Evolutionary conservation across 2,113 vertebrate genomes (phyloP).

Genomic region (Melanerpes aurifrons): DNA sequence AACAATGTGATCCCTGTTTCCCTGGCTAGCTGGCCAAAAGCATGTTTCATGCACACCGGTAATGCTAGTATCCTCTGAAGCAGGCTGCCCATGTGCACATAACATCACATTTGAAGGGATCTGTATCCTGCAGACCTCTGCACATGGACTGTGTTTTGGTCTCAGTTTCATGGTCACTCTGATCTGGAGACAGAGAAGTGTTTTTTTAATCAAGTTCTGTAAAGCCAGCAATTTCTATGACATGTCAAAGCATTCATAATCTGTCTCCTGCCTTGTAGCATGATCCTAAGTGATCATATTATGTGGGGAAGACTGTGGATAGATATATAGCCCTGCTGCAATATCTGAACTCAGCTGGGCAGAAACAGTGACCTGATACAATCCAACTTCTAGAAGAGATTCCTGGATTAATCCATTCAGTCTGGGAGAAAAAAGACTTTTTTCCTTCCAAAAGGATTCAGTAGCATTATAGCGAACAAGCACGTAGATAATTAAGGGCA

Average conservation of each 20-base stretch:
- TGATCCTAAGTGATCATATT: not conserved
- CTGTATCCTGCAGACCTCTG: not conserved
- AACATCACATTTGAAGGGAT: not conserved
- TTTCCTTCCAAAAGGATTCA: not conserved
- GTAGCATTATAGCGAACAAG: not conserved
- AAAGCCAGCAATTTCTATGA: not conserved
- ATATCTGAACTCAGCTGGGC: not conserved
- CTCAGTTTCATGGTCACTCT: not conserved
- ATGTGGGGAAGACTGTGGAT: rapidly evolving
- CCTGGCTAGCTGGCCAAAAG: not conserved
- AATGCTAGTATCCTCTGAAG: rapidly evolving
- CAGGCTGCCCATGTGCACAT: not conserved
- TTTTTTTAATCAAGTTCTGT: not conserved
- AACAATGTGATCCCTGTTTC: not conserved
- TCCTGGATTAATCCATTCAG: not conserved
- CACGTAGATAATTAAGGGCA: not conserved
- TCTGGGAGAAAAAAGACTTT: not conserved
- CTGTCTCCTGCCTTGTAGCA: not conserved
- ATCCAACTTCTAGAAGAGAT: not conserved
- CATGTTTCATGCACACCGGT: no score
- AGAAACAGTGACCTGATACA: not conserved
- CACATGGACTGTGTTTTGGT: not conserved
- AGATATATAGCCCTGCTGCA: not conserved
- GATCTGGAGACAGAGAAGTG: not conserved
- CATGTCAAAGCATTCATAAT: not conserved